Evolutionary conservation across 2,113 vertebrate genomes (phyloP).

Genomic region (Mesoclemmys tuberculata): DNA sequence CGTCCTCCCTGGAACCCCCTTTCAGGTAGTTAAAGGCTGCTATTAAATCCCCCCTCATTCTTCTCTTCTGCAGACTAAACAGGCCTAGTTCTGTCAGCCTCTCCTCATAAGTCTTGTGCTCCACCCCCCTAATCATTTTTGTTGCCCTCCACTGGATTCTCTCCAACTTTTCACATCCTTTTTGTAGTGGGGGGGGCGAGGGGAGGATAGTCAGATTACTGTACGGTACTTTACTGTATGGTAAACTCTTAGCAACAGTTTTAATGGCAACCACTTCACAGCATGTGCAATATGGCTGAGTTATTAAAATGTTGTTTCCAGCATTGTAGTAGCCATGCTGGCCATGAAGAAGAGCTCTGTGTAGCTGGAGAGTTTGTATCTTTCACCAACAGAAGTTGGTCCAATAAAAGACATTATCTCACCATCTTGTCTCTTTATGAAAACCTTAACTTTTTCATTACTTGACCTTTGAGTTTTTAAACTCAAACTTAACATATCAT

Average conservation of each 20-base stretch:
- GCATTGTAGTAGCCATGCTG: neutral
- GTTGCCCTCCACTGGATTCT: no score
- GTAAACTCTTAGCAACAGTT: accelerated
- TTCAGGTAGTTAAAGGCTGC: no score
- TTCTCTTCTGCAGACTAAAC: no score
- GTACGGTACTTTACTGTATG: accelerated
- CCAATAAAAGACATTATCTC: neutral
- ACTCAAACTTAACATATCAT: neutral
- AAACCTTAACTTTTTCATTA: neutral
- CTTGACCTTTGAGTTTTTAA: neutral
- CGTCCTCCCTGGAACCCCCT: no score
- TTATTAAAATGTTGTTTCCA: neutral
- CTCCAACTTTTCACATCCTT: no score
- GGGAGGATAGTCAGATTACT: neutral
- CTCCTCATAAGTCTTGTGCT: no score
- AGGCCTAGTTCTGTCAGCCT: no score
- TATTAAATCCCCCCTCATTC: no score
- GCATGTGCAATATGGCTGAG: accelerated
- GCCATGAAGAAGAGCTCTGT: neutral
- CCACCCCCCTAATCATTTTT: no score
- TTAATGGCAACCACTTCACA: neutral
- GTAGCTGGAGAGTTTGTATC: neutral
- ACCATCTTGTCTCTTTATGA: neutral
- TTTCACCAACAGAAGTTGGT: neutral
- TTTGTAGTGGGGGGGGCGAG: no score